Conservation (phyloP, 2,888 invertebrate species). For the Brachypalpus laphriformis region DNA sequence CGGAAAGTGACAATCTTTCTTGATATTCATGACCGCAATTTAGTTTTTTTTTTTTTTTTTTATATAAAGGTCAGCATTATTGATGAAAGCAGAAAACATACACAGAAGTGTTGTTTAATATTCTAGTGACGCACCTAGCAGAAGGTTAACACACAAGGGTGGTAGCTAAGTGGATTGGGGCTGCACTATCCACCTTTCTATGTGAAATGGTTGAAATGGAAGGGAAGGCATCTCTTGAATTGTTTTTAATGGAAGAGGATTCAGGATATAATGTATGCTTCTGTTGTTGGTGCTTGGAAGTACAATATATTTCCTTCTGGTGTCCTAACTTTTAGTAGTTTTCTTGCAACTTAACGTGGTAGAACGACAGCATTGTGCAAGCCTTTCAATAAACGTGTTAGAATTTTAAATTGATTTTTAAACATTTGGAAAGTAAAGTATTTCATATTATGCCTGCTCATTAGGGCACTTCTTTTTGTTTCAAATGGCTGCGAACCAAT, state of each 20-base stretch:
- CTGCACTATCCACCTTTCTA: not conserved
- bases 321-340: too few relatives aligned
- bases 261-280: not conserved
- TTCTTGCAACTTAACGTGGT: too few relatives aligned
- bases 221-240: not conserved
- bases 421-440: too few relatives aligned
- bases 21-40: constrained; percentile 37
- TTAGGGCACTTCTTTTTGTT: too few relatives aligned
- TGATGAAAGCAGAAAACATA: not conserved
- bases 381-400: too few relatives aligned
- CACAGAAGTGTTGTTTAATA: constrained; percentile 6
- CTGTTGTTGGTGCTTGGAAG: not conserved
- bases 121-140: constrained; percentile 11
- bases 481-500: too few relatives aligned
- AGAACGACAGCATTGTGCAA: too few relatives aligned
- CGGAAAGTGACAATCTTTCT: constrained; percentile 8
- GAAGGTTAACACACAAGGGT: not conserved
- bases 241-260: not conserved
- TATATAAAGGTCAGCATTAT: not conserved
- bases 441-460: too few relatives aligned
- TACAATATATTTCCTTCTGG: too few relatives aligned
- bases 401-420: too few relatives aligned
- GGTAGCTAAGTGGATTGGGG: not conserved
- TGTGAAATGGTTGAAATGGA: not conserved
- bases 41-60: not conserved